Percentiles rank a stretch among this genome's conserved stretches.
phyloP scores from a whole-genome alignment of 2,888 invertebrate species.

The Schizotus pectinicornis region DNA sequence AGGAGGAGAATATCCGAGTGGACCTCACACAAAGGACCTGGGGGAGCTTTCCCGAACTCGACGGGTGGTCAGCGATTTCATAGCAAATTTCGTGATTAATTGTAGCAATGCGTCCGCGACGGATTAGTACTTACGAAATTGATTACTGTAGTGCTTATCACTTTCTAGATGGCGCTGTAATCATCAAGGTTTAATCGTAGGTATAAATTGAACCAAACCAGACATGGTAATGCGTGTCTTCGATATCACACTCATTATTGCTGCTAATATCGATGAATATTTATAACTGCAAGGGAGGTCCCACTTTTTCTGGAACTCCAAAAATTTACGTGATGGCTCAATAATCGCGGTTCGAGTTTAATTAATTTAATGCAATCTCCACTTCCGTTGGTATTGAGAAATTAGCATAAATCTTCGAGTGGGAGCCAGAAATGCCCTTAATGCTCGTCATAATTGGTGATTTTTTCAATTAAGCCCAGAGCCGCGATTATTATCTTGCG shows the following conservation, averaged over 20 bases:
- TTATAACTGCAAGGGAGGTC: slow-evolving; percentile 32
- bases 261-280: slow-evolving; percentile 29
- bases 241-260: slow-evolving; percentile 31
- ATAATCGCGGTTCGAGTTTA: slow-evolving; percentile 9
- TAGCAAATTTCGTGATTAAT: neutral
- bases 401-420: slow-evolving; percentile 6
- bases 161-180: slow-evolving; percentile 22
- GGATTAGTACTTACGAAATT: neutral
- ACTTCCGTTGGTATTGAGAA: slow-evolving; percentile 6
- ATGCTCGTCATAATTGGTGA: neutral
- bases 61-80: slow-evolving; percentile 19
- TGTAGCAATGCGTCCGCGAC: neutral
- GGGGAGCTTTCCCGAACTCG: slow-evolving; percentile 8
- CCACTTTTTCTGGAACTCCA: neutral
- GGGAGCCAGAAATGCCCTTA: no score
- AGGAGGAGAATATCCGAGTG: slow-evolving; percentile 22
- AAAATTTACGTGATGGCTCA: slow-evolving; percentile 1
- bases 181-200: slow-evolving; percentile 26
- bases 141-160: slow-evolving; percentile 12
- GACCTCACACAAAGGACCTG: slow-evolving; percentile 36
- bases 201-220: slow-evolving; percentile 24
- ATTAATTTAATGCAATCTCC: slow-evolving; percentile 14
- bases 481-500: slow-evolving; percentile 12
- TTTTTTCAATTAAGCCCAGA: slow-evolving; percentile 13
- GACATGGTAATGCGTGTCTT: slow-evolving; percentile 23